Conservation (phyloP, 1,140 invertebrate genomes). For the Drosophila asahinai region DNA sequence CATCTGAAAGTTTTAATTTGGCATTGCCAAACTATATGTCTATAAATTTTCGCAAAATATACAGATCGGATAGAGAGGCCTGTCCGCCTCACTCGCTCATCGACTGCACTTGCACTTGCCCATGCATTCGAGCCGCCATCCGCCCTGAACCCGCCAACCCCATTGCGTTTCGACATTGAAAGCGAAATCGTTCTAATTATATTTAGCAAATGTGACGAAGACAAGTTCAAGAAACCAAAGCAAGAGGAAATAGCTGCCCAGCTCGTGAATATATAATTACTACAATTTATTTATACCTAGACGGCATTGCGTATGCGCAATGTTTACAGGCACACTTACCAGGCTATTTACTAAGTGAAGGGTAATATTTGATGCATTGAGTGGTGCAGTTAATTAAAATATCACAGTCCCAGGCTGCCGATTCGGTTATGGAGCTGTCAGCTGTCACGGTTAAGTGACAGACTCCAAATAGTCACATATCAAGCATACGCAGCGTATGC, state of each 20-base stretch:
- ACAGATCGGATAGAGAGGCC: slow-evolving; percentile 11
- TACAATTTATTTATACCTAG: slow-evolving; percentile 25
- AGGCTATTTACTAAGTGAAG: not conserved
- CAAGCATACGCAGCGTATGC: slow-evolving; percentile 29
- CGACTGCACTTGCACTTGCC: slow-evolving; percentile 23
- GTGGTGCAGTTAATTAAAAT: slow-evolving; percentile 33
- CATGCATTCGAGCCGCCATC: slow-evolving; percentile 16
- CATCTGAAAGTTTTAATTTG: not conserved
- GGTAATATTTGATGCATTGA: slow-evolving; percentile 22
- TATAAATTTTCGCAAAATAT: not conserved
- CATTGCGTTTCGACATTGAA: slow-evolving; percentile 43
- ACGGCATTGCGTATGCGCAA: slow-evolving; percentile 20
- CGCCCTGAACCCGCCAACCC: slow-evolving; percentile 37
- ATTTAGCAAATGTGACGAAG: slow-evolving; percentile 27
- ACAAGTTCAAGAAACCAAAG: slow-evolving; percentile 45
- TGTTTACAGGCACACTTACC: not conserved
- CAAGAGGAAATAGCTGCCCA: slow-evolving; percentile 2
- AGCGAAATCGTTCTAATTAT: slow-evolving; percentile 49
- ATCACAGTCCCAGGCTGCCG: slow-evolving; percentile 11
- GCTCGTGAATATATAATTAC: slow-evolving; percentile 18
- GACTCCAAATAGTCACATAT: slow-evolving; percentile 26
- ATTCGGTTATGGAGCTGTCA: slow-evolving; percentile 25
- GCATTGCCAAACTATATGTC: not conserved
- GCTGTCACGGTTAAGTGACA: slow-evolving; percentile 14
- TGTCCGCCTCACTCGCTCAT: slow-evolving; percentile 21